Conservation (phyloP, 2,113 vertebrate genomes). For the Hipposideros armiger region DNA sequence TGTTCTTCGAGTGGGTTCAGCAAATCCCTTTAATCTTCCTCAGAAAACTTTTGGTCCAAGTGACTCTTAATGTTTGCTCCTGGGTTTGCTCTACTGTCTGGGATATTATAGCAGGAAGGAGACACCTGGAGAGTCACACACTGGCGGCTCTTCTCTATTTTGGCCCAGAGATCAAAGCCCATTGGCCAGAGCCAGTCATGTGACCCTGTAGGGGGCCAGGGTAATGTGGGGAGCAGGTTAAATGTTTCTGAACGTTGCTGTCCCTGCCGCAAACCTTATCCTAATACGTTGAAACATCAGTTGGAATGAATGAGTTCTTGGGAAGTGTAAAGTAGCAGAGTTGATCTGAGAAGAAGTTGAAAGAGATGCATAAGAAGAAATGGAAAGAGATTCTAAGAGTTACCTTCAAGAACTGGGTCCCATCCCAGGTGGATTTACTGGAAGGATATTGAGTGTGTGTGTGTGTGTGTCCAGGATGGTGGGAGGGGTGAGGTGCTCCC, state of each 20-base stretch:
- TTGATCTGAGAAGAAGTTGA: not conserved
- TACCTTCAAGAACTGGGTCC: too few species aligned
- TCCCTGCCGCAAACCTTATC: not conserved
- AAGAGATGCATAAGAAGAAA: not conserved
- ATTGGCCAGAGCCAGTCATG: not conserved
- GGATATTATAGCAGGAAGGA: accelerated
- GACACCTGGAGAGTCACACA: not conserved
- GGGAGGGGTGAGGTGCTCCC: not conserved
- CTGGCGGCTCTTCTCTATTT: not conserved
- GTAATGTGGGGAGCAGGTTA: not conserved
- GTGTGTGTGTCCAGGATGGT: not conserved
- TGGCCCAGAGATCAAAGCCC: not conserved
- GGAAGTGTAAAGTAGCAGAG: not conserved
- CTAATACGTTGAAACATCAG: accelerated
- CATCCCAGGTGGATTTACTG: not conserved
- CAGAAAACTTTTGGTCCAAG: not conserved
- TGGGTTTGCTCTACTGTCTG: not conserved
- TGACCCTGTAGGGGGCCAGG: not conserved
- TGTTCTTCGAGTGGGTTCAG: not conserved
- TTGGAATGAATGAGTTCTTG: not conserved
- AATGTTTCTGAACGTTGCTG: accelerated
- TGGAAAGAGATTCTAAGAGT: too few species aligned
- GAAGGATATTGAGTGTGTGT: not conserved
- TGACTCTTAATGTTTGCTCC: not conserved
- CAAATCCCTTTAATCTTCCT: not conserved